Evolutionary conservation across 92 coral and sea anemone genomes (phyloP), one percentile per base, ranked within the genome.

Genomic region (Metridium senile): DNA sequence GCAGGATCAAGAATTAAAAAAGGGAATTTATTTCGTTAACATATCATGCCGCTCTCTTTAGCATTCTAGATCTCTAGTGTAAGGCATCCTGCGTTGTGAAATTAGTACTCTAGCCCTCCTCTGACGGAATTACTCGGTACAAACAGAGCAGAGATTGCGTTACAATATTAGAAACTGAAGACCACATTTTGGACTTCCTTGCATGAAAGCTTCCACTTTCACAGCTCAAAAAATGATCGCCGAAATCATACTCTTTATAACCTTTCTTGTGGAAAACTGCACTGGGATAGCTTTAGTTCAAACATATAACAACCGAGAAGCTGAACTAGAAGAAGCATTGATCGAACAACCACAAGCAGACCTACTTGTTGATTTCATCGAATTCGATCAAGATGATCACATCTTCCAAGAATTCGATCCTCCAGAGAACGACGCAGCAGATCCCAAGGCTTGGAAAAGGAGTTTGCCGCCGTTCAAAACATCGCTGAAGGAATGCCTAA

Each of bases 351-450:
- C 16, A 26, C 56, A 34, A n/a, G 58, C 66, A n/a, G 26, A 23
- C 20, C 2, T 26, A 45, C 26, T 51, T 32, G 59, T 56, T 1
- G 88, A 84, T 21, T 88, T 88, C 28, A 84, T 81, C 8, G 26
- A 66, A 17, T 88, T 83, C 35, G 89, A 84, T 27, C 19, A 62
- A 19, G 20, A 72, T 52, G 93, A 88, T 64, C 53, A 69, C 18
- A 68, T 84, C 11, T 88, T 88, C 58, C 93, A 88, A 32, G 86
- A 88, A 68, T 88, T 84, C 59, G 89, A 79, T 47, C 61, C 89
- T 11, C 89, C 77, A 21, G 30, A n/a, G 10, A 21, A 43, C 51
- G 27, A 19, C n/a, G 33, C 32, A 10, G 57, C 13, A 26, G 84
- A 84, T 29, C 80, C 63, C 11, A 79, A 77, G 81, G 79, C 89